Evolutionary conservation across 2,888 invertebrate genomes (phyloP), one percentile per base, ranked within the genome.

Genomic region (Conus canariensis): DNA sequence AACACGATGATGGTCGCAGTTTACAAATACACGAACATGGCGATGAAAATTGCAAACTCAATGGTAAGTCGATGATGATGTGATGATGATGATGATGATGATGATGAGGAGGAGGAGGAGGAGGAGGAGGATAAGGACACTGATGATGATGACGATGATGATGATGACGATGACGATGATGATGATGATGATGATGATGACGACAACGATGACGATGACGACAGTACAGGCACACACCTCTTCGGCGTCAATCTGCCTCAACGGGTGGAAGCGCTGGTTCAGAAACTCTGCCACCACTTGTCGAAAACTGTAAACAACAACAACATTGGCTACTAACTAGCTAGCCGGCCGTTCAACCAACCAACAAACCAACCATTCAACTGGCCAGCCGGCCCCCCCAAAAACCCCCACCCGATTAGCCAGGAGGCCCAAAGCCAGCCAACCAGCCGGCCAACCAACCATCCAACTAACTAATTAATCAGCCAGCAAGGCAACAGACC

Each of bases 171-270:
- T 6, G 77, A 25, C 8, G 77, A 25, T 1, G 77, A 30, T 6
- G 77, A 30, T 30, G 30, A 30, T 77, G 77, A 19, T 2, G 16
- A 70, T n/a, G n/a, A 19, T n/a, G 70, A 77, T 30, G 77, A 77
- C 10, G 77, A 77, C 19, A 25, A 77, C 10, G 77, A 77, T 3
- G 14, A 80, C 16, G 30, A 25, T 10, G 5, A 45, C 77, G 12
- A 64, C 10, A 30, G 10, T 5, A 30, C 12, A 80, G 14, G 30
- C 10, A 83, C 82, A 8, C 56, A 92, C 92, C 80, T 91, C 82
- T 83, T 92, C 91, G 19, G 92, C 67, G 74, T 91, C 85, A 10
- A 92, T 83, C n/a, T 87, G 80, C n/a, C 64, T 74, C n/a, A n/a
- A 16, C 8, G 92, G 82, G 9, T 90, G 67, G 70, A 92, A 91